Evolutionary conservation across 2,888 invertebrate species (phyloP), one percentile per base, ranked within the genome.

Genomic region (Eustalomyia histrio): DNA sequence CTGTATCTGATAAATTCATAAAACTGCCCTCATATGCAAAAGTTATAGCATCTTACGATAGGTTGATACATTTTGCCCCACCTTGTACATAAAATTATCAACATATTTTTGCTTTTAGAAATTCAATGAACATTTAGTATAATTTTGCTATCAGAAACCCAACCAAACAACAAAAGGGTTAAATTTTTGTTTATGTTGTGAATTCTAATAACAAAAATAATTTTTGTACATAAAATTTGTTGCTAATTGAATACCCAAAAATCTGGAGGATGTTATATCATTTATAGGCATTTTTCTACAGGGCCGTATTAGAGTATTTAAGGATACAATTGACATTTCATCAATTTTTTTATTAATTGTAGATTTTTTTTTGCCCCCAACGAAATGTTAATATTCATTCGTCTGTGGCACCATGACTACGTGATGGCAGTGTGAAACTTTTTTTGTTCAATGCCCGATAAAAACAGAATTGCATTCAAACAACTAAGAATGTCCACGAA

Each of bases 171-270:
- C 53, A 50, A 43, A 67, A 57, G 67, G 67, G 43, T 55, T n/a
- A n/a, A 57, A 57, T 57, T 35, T 67, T 55, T 55, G 35, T 67
- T 16, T 67, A 39, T 67, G 17, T 53, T 52, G 24, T 39, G 55
- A 29, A 67, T 67, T 55, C 24, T 39, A 24, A 67, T 55, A 57
- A 67, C 24, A 67, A 43, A 67, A 39, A 57, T 16, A 55, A 67
- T 55, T 67, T 67, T 7, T 67, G 24, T 55, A 67, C 43, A 67
- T 55, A 55, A 24, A 67, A 67, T 67, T 47, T 67, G 21, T 67
- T 57, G 55, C 43, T 67, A 67, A 67, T 67, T 67, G 67, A 67
- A 43, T 67, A 14, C n/a, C 16, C n/a, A 12, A 8, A 4, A 52
- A 33, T 52, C n/a, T 16, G 5, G 29, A 52, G 24, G 16, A 6